Percentiles rank a stretch among this genome's conserved stretches.
Evolutionary conservation across 2,113 vertebrate species (phyloP).

Genomic region (Brienomyrus longianalis): DNA sequence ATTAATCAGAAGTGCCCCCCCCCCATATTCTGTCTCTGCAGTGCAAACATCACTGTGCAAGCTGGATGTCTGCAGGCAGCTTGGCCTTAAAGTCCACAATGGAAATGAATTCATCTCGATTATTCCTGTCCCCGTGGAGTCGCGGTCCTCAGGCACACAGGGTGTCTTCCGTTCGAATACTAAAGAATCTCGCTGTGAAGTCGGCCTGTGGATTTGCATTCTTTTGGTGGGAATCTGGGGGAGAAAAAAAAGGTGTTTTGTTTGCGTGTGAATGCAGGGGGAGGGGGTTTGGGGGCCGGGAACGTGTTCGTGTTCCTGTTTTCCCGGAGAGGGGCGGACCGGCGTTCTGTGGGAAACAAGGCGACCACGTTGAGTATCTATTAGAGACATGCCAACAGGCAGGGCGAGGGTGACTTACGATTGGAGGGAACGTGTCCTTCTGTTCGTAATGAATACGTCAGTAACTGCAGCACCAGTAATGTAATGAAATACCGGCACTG

Average conservation of each 20-base stretch:
- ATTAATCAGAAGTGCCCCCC: background rate
- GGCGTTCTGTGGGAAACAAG: constrained; percentile 42
- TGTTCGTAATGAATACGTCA: background rate
- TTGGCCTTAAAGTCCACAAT: constrained; percentile 1
- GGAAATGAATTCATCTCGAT: background rate
- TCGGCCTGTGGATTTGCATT: constrained; percentile 50
- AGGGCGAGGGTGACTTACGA: background rate
- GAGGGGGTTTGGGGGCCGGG: constrained; percentile 37
- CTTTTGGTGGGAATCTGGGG: constrained; percentile 39
- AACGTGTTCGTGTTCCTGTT: constrained; percentile 31
- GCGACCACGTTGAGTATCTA: constrained; percentile 40
- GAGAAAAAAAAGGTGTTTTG: constrained; percentile 38
- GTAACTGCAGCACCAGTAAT: background rate
- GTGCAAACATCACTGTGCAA: background rate
- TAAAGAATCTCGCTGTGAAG: constrained; percentile 47
- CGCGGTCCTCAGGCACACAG: constrained; percentile 4
- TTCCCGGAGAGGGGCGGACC: constrained; percentile 33
- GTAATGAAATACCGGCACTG: background rate
- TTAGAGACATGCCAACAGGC: constrained; percentile 15
- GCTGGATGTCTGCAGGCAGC: background rate
- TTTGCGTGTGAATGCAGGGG: constrained; percentile 19
- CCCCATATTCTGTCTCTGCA: background rate
- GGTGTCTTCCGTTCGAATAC: constrained; percentile 47
- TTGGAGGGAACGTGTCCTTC: background rate
- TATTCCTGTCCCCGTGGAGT: background rate